Base-by-base conservation (phyloP, 2,113 vertebrate genomes). In the Podiceps cristatus region DNA sequence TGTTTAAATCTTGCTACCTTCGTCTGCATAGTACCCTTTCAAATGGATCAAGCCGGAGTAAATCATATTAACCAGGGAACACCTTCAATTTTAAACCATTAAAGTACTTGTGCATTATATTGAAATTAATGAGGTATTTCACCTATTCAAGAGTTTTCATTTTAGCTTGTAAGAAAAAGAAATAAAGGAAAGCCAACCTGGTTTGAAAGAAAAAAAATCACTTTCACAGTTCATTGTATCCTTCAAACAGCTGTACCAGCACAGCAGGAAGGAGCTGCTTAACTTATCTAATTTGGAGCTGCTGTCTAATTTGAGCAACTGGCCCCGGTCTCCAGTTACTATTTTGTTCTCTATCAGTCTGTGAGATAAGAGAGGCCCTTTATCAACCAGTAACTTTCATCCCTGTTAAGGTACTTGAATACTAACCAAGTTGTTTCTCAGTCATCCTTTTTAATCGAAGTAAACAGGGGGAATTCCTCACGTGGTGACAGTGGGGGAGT, bases 391-490 rank as follows among this genome's bases (percentile, higher is more conserved):
- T 33, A 95, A 86, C 59, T 11, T 91, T 93, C 45, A 87, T 60
- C 52, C 42, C 73, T 59, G 47, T 78, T 77, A 84, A 94, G 56
- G 60, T 87, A 91, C 64, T 89, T 89, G 44, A 94, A 89, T 19
- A 85, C 52, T 81, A 90, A 84, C 37, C 42, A 90, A 91, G 44
- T 9, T 62, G 40, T 78, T 89, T 94, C 80, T 71, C 80, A 71
- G 68, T 47, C n/a, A 77, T 59, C 20, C 35, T 86, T 88, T 94
- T 59, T 81, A 79, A 96, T 83, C 1, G 2, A 95, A 94, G 75
- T 67, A 83, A 95, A 74, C 59, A 83, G 55, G 79, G 86, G 86
- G 63, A 95, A 96, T 91, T 91, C 75, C 88, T 93, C 82, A 88
- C 86, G 40, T 76, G 74, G 16, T 79, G 31, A 73, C 49, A 40